Base-by-base conservation (phyloP, 2,113 vertebrate species). In the Panthera leo region DNA sequence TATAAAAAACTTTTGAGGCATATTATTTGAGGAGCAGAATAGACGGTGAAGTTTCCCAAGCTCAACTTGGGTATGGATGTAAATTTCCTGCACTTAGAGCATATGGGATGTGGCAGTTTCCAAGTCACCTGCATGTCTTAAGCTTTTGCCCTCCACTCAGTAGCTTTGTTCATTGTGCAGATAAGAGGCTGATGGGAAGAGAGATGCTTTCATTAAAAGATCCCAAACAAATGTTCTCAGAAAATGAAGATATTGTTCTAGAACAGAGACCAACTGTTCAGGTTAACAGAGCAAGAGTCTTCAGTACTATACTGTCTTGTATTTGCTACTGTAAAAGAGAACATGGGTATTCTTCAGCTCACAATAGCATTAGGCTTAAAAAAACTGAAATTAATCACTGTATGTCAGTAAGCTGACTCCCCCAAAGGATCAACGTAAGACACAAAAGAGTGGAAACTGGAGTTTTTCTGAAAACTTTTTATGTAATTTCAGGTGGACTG, bases 171-270 rank as follows among this genome's bases (percentile, higher is more conserved):
- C 89, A 98, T 98, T 98, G 97, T 98, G 90, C 89, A 94, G 94
- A 98, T 86, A 97, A 97, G 97, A 97, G 93, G 93, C 96, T 93
- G 91, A 97, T 76, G 96, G 85, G 95, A 97, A 97, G 96, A 94
- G 97, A 97, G 96, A 98, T 97, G 97, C 97, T 97, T 98, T 98
- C 93, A 97, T 63, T 87, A 95, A 98, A 98, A 98, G 96, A 89
- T 98, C 94, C 96, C 97, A 98, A 98, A 98, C 97, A 98, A 98
- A 96, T 90, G 94, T 93, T 97, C 96, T 94, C 91, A 95, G 97
- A 98, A 98, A 98, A 98, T 98, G 98, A 98, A 97, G 97, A 96
- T 92, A 98, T 97, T 98, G 97, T 98, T 98, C 96, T 96, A 97
- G 95, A 98, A 98, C 98, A 98, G 97, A 98, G 97, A 94, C 96